Base-by-base conservation (phyloP, 2,888 invertebrate species). In the Athalia cordata region DNA sequence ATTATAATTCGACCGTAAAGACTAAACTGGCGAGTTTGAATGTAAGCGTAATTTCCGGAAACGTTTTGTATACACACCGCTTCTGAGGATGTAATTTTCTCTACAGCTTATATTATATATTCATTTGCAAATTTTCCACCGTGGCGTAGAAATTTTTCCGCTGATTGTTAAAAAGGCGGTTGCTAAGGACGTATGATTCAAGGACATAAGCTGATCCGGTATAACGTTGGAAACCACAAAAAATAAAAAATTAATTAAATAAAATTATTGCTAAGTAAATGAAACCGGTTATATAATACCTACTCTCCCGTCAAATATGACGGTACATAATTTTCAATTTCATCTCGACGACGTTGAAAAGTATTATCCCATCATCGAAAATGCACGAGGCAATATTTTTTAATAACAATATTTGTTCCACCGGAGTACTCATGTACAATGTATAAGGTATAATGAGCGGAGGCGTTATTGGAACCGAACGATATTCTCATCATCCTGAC, bases 331-430 rank as follows among this genome's bases (percentile, higher is more conserved):
- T 29, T 29, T 29, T 29, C 29, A 29, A 29, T 29, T 29, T 29
- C 55, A 8, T 4, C 55, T 55, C 55, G 55, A 55, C 55, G 8
- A 55, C 55, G 8, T 55, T 55, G 55, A 43, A 55, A 29, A 29
- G 43, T 68, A 43, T 55, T 9, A 68, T 66, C 13, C 66, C 29
- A 49, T 66, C 15, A 29, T 29, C 29, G 29, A 29, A 13, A 66
- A 49, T 13, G 55, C 13, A 68, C 15, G 15, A 9, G n/a, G 68
- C 68, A 68, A 68, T 68, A 68, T 55, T 15, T 5, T 55, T n/a
- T 68, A 68, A 68, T 68, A 68, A 52, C 52, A 68, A 68, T 68
- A 29, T 9, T 15, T 29, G 68, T n/a, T 15, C 55, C 43, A 29
- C 1, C 29, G 29, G 3, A 9, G 49, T 49, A 49, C 47, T 49